phyloP scores from a whole-genome alignment of 1,140 invertebrate genomes.

The Megalopta genalis region DNA sequence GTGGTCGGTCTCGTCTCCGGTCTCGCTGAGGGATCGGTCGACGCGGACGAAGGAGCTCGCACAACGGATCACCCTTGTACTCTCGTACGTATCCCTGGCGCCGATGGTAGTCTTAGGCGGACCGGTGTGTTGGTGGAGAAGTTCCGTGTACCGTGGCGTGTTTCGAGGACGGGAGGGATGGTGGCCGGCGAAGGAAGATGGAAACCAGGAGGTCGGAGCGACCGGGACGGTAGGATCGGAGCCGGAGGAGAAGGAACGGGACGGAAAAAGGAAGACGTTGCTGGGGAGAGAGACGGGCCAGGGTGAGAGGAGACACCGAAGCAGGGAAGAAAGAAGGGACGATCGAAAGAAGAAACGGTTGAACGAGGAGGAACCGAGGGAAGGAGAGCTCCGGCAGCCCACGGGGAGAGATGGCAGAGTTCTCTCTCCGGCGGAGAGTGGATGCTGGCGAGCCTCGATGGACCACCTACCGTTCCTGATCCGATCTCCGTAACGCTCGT shows the following conservation, averaged over 20 bases:
- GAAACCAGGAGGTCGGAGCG: constrained; percentile 32
- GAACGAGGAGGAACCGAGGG: constrained; percentile 19
- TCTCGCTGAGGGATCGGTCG: constrained; percentile 19
- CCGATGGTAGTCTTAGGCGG: constrained; percentile 43
- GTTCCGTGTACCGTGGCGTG: constrained; percentile 59
- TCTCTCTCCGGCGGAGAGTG: constrained; percentile 42
- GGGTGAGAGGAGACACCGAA: constrained; percentile 1
- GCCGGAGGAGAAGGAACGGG: constrained; percentile 49
- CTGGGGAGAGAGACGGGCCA: neutral
- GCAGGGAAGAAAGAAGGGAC: neutral
- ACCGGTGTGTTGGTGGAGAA: constrained; percentile 53
- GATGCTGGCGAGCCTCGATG: constrained; percentile 69
- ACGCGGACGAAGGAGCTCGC: constrained; percentile 22
- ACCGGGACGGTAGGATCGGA: constrained; percentile 26
- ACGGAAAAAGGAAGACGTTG: constrained; percentile 3
- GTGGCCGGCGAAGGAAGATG: constrained; percentile 18
- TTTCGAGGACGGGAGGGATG: constrained; percentile 13
- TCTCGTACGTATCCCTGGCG: neutral
- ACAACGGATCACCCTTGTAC: constrained; percentile 20
- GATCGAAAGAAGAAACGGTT: neutral
- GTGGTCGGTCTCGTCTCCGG: constrained; percentile 16
- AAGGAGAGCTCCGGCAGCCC: constrained; percentile 32
- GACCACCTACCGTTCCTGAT: constrained; percentile 80
- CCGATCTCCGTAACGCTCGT: constrained; percentile 76
- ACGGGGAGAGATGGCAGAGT: constrained; percentile 40